Percentiles rank a stretch among this genome's conserved stretches.
phyloP scores from a whole-genome alignment of 2,797 vertebrate species.

The Austrolebias charrua region DNA sequence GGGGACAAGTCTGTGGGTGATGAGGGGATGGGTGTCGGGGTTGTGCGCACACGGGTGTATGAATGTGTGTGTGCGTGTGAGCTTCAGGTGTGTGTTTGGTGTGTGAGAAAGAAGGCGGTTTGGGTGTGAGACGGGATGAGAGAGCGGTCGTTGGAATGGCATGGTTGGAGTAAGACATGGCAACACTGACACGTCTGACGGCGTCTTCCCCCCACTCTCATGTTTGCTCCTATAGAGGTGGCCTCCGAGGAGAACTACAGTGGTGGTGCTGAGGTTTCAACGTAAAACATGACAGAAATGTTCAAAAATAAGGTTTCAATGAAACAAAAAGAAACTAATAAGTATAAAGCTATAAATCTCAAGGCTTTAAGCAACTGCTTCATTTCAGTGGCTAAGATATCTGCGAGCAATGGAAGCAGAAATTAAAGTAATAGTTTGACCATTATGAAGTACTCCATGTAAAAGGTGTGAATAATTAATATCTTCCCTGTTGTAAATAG shows the following conservation, averaged over 20 bases:
- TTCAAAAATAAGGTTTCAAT: background rate
- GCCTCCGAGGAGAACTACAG: background rate
- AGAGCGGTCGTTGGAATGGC: constrained; percentile 53
- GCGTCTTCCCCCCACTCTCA: constrained; percentile 68
- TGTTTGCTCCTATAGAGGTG: background rate
- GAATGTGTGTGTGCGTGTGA: constrained; percentile 40
- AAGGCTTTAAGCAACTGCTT: background rate
- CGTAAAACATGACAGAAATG: background rate
- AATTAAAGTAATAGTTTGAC: too few species aligned
- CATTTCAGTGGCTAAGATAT: background rate
- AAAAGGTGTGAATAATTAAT: too few species aligned
- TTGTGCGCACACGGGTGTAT: constrained; percentile 47
- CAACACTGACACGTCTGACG: constrained; percentile 56
- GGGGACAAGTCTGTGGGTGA: constrained; percentile 82
- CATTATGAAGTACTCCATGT: too few species aligned
- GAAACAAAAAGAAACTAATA: too few species aligned
- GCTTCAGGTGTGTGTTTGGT: constrained; percentile 16
- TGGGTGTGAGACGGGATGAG: constrained; percentile 50
- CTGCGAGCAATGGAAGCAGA: background rate
- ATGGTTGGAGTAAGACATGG: constrained; percentile 65
- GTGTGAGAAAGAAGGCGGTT: constrained; percentile 45
- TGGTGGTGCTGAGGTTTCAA: background rate
- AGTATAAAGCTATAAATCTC: too few species aligned
- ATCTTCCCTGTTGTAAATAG: too few species aligned
- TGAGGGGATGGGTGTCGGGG: constrained; percentile 71